A percentile compares a stretch with the other conserved stretches of the same genome.
phyloP scores from a whole-genome alignment of 2,888 invertebrate species.

The Drosophila neonasuta region DNA sequence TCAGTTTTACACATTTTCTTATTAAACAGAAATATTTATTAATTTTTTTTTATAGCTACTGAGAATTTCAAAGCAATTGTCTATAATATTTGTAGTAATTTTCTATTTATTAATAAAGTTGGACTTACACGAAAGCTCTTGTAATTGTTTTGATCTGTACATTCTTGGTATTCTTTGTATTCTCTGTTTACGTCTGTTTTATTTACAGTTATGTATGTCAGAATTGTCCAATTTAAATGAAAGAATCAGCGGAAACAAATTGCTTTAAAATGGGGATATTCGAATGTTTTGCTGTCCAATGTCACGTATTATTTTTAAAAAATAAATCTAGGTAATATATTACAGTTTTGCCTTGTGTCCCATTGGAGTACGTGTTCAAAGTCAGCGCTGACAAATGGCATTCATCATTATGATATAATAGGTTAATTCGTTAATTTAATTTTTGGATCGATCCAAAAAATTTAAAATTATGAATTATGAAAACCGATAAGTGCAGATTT shows the following conservation, averaged over 20 bases:
- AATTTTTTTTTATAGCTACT: neutral
- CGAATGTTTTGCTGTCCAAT: neutral
- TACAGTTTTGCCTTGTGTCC: slow-evolving; percentile 18
- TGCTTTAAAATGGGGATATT: neutral
- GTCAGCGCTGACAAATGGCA: slow-evolving; percentile 6
- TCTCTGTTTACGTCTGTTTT: slow-evolving; percentile 3
- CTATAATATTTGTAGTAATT: neutral
- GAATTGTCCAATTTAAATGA: neutral
- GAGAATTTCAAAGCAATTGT: neutral
- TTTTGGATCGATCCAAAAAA: slow-evolving; percentile 9
- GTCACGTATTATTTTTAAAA: slow-evolving; percentile 33
- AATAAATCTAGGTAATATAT: slow-evolving; percentile 13
- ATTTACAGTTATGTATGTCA: slow-evolving; percentile 2
- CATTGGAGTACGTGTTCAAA: slow-evolving; percentile 48
- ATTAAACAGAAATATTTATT: neutral
- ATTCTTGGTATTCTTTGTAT: slow-evolving; percentile 7
- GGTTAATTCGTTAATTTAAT: slow-evolving; percentile 28
- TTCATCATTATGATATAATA: slow-evolving; percentile 37
- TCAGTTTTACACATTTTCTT: neutral
- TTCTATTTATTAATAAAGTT: neutral
- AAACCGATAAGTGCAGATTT: slow-evolving; percentile 6
- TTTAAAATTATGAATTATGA: neutral
- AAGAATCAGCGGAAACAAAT: neutral
- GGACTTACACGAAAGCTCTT: neutral
- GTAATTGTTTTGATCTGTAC: slow-evolving; percentile 10